A percentile compares a stretch with the other conserved stretches of the same genome.
These are phyloP conservation scores for Bovichtus variegatus DNA, from an alignment of 2,797 vertebrate species.

Conservation along the genomic window DNA sequence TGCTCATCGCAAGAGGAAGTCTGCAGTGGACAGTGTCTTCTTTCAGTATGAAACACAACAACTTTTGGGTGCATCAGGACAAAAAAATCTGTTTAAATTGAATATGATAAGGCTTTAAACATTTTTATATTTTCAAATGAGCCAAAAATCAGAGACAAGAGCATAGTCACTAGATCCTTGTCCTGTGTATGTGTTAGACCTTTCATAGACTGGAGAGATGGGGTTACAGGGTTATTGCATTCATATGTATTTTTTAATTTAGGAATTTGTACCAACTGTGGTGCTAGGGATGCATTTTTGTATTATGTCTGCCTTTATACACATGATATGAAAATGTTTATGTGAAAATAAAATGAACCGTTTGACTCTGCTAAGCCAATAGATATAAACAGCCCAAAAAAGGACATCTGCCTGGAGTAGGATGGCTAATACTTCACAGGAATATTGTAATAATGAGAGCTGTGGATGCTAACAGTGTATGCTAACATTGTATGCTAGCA, in stretches of 20 bases:
- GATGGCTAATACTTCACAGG: background rate
- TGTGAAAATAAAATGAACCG: constrained; percentile 17
- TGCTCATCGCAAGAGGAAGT: constrained; percentile 27
- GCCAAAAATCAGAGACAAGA: background rate
- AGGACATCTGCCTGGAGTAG: constrained; percentile 18
- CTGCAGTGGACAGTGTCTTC: constrained; percentile 9
- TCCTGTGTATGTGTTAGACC: background rate
- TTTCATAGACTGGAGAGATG: background rate
- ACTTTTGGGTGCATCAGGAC: background rate
- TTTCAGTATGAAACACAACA: constrained; percentile 4
- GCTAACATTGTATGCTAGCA: background rate
- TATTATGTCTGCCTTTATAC: constrained; percentile 5
- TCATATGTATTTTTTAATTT: constrained; percentile 14
- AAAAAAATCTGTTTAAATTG: background rate
- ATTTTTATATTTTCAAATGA: background rate
- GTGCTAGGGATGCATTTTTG: constrained; percentile 25
- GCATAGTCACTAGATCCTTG: background rate
- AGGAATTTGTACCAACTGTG: background rate
- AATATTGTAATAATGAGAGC: background rate
- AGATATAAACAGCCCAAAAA: background rate
- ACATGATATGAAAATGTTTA: background rate
- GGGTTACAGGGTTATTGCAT: constrained; percentile 1
- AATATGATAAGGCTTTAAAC: background rate
- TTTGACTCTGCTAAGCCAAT: background rate
- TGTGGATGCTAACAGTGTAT: background rate